These are phyloP conservation scores for Bradypodion ventrale DNA, from an alignment of 2,797 vertebrate species.

Conservation along the genomic window DNA sequence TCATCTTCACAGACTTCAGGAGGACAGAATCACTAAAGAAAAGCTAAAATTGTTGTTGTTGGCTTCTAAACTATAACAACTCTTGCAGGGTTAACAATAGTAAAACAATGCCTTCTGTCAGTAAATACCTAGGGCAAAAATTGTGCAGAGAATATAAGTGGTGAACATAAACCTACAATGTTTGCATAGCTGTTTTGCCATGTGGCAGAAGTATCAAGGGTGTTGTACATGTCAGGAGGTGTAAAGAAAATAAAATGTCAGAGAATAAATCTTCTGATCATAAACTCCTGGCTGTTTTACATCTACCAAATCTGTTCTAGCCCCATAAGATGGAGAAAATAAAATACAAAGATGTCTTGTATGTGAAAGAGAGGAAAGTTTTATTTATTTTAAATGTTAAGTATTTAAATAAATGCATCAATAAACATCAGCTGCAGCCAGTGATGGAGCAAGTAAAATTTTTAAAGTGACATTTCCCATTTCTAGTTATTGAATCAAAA, in stretches of 20 bases:
- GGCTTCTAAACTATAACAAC: background rate
- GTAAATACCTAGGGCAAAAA: slow-evolving; percentile 1
- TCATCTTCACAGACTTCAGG: background rate
- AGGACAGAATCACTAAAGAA: background rate
- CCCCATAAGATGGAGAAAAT: background rate
- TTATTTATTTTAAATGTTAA: background rate
- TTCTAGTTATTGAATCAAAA: background rate
- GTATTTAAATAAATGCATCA: background rate
- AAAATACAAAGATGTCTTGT: background rate
- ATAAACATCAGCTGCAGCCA: background rate
- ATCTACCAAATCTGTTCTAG: background rate
- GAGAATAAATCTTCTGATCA: slow-evolving; percentile 54
- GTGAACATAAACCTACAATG: background rate
- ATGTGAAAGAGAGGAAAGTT: background rate
- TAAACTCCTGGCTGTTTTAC: slow-evolving; percentile 49
- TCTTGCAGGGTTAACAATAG: background rate
- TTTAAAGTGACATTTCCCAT: too few relatives aligned
- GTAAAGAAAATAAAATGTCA: slow-evolving; percentile 22
- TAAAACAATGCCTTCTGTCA: slow-evolving; percentile 13
- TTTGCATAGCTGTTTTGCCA: background rate
- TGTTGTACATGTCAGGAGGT: slow-evolving; percentile 6
- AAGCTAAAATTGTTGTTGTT: background rate
- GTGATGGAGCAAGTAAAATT: background rate
- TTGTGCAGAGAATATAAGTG: background rate
- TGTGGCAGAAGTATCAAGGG: background rate